A percentile compares a stretch with the other conserved stretches of the same genome.
phyloP scores from a whole-genome alignment of 2,888 invertebrate species.

The Drosophila prostipennis region DNA sequence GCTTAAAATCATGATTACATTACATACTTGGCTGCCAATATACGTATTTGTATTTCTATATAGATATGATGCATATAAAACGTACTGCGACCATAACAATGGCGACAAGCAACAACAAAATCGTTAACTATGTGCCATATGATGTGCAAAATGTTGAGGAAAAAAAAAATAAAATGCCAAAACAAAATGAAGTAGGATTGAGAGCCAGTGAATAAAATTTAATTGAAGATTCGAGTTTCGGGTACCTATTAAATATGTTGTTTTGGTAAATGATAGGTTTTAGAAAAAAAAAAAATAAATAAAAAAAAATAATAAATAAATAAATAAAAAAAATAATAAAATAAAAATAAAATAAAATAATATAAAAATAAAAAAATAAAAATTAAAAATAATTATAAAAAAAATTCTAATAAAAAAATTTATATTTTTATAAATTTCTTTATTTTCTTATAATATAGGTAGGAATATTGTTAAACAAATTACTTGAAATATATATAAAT shows the following conservation, averaged over 20 bases:
- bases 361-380: no score
- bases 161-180: constrained; percentile 43
- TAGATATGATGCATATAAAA: constrained; percentile 18
- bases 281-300: no score
- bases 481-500: no score
- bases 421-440: no score
- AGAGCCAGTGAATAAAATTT: constrained; percentile 7
- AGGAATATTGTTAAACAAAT: no score
- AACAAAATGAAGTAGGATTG: constrained; percentile 39
- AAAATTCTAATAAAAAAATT: no score
- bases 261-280: no score
- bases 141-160: constrained; percentile 69
- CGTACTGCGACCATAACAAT: constrained; percentile 46
- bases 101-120: constrained; percentile 24
- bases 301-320: no score
- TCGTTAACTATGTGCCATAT: constrained; percentile 54
- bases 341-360: no score
- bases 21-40: constrained; percentile 54
- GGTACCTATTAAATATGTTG: neutral
- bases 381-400: no score
- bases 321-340: no score
- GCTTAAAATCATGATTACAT: constrained; percentile 69
- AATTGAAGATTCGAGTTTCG: neutral
- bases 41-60: constrained; percentile 34
- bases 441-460: no score